A percentile compares a stretch with the other conserved stretches of the same genome.
Evolutionary conservation across 2,888 invertebrate species (phyloP).

Genomic region (Mythimna ferrago): DNA sequence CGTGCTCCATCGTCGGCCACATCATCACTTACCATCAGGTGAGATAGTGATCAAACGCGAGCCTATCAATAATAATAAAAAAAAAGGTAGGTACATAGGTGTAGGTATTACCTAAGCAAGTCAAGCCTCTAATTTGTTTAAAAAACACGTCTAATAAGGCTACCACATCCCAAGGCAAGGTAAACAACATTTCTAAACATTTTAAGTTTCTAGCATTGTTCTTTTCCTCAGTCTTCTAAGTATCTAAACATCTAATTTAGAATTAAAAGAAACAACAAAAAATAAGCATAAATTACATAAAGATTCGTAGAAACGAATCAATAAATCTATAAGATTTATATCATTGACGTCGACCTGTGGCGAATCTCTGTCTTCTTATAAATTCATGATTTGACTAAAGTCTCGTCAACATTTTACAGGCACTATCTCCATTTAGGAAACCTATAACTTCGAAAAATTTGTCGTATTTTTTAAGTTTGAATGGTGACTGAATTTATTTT

Average conservation of each 20-base stretch:
- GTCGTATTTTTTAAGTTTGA: neutral
- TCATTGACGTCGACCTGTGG: slow-evolving; percentile 37
- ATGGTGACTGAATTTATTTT: neutral
- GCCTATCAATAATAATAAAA: too few species aligned
- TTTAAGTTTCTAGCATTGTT: neutral
- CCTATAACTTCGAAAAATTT: slow-evolving; percentile 17
- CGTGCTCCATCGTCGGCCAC: too few species aligned
- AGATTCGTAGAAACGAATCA: slow-evolving; percentile 36
- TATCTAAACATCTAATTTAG: slow-evolving; percentile 11
- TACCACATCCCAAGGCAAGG: too few species aligned
- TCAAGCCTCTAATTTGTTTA: too few species aligned
- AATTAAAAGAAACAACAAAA: slow-evolving; percentile 21
- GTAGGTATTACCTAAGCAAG: too few species aligned
- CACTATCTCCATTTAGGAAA: slow-evolving; percentile 6
- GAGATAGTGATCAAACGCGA: too few species aligned
- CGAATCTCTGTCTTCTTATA: slow-evolving; percentile 26
- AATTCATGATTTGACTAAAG: slow-evolving; percentile 37
- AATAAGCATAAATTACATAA: slow-evolving; percentile 11
- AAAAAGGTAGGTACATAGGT: too few species aligned
- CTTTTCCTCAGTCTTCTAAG: neutral
- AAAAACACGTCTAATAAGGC: too few species aligned
- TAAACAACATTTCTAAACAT: too few species aligned
- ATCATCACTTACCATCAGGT: too few species aligned
- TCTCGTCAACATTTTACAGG: slow-evolving; percentile 26
- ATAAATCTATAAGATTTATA: slow-evolving; percentile 53